Evolutionary conservation across 1,140 invertebrate genomes (phyloP).

Genomic region (Meloidogyne chitwoodi): DNA sequence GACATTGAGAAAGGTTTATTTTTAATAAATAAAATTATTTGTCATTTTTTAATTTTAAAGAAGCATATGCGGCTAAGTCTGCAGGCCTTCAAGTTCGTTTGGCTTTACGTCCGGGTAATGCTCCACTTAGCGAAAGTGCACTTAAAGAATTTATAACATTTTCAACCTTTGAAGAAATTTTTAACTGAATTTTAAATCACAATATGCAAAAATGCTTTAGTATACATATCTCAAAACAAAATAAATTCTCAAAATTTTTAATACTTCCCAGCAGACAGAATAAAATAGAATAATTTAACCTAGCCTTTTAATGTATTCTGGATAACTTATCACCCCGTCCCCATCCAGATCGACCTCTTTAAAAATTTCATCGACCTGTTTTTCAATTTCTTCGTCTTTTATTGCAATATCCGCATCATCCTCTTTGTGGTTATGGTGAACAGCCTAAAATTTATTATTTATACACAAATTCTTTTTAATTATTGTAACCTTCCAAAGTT

Average conservation of each 20-base stretch:
- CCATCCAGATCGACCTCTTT: slow-evolving; percentile 21
- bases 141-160: slow-evolving; percentile 66
- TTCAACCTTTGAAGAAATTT: slow-evolving; percentile 38
- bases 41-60: background rate
- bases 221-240: background rate
- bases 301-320: slow-evolving; percentile 24
- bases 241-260: background rate
- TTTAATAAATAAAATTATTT: background rate
- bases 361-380: slow-evolving; percentile 18
- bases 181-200: background rate
- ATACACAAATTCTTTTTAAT: background rate
- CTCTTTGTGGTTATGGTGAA: slow-evolving; percentile 11
- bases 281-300: background rate
- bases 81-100: slow-evolving; percentile 71
- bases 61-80: slow-evolving; percentile 71
- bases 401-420: background rate
- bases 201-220: background rate
- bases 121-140: slow-evolving; percentile 67
- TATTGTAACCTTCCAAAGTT: background rate
- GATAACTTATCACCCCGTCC: slow-evolving; percentile 24
- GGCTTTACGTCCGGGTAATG: slow-evolving; percentile 75
- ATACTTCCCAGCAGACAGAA: background rate
- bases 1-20: slow-evolving; percentile 73
- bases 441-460: slow-evolving; percentile 14
- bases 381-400: slow-evolving; percentile 19